Evolutionary conservation across 2,113 vertebrate genomes (phyloP).

Genomic region (Prunella himalayana): DNA sequence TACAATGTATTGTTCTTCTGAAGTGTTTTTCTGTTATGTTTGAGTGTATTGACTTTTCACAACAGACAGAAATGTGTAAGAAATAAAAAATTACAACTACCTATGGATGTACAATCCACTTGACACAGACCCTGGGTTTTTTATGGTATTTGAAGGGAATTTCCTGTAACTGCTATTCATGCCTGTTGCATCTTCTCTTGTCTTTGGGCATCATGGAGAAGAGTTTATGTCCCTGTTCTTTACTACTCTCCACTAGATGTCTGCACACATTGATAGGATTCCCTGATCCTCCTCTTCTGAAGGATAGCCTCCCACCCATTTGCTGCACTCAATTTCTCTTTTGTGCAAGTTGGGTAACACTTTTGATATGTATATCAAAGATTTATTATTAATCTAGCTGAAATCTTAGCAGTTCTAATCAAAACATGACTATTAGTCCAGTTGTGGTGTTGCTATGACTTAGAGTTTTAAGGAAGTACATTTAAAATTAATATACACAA

Average conservation of each 20-base stretch:
- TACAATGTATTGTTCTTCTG: not conserved
- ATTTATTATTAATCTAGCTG: not conserved
- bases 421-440: not conserved
- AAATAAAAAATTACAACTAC: not conserved
- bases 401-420: not conserved
- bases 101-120: not conserved
- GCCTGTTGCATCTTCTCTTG: not conserved
- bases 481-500: not conserved
- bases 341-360: accelerated
- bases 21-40: not conserved
- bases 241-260: too few relatives aligned
- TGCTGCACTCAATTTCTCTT: not conserved
- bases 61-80: not conserved
- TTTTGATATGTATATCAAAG: not conserved
- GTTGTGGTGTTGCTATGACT: not conserved
- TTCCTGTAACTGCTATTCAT: not conserved
- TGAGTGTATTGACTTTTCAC: not conserved
- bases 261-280: not conserved
- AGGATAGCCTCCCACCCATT: not conserved
- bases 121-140: accelerated
- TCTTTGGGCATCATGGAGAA: not conserved
- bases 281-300: accelerated
- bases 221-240: not conserved
- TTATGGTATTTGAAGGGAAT: not conserved
- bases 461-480: not conserved